Evolutionary conservation across 2,797 vertebrate species (phyloP).

Genomic region (Pteronotus mesoamericanus): DNA sequence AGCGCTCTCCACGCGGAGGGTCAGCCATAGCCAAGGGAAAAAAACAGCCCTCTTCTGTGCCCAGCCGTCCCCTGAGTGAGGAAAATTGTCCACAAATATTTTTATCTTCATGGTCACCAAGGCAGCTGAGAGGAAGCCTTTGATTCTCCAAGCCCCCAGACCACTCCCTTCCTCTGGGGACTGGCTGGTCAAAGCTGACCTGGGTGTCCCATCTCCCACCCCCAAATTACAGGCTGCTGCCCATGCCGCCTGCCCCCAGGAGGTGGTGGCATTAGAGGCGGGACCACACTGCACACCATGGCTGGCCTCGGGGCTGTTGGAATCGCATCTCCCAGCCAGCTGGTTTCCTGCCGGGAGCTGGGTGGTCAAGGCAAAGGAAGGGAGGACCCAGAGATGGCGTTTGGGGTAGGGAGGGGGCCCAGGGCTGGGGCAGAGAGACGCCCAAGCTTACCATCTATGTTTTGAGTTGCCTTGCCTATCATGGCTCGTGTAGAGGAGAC

Average conservation of each 20-base stretch:
- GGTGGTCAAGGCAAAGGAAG: constrained; percentile 49
- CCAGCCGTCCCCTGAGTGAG: constrained; percentile 51
- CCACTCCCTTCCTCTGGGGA: constrained; percentile 63
- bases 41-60: constrained; percentile 64
- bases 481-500: neutral
- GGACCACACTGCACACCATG: neutral
- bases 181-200: constrained; percentile 39
- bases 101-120: constrained; percentile 69
- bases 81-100: constrained; percentile 75
- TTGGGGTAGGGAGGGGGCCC: neutral
- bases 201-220: constrained; percentile 43
- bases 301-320: neutral
- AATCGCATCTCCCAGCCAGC: neutral
- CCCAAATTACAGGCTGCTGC: constrained; percentile 66
- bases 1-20: constrained; percentile 37
- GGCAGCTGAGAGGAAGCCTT: constrained; percentile 65
- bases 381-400: neutral
- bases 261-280: constrained; percentile 30
- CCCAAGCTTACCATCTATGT: neutral
- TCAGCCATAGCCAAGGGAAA: constrained; percentile 21
- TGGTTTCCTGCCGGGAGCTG: constrained; percentile 33
- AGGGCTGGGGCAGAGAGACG: neutral
- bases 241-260: constrained; percentile 19
- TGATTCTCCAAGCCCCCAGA: constrained; percentile 57
- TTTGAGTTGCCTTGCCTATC: neutral